These are phyloP conservation scores for Drosophila chauvacae DNA, from an alignment of 1,140 invertebrate species.

Conservation along the genomic window DNA sequence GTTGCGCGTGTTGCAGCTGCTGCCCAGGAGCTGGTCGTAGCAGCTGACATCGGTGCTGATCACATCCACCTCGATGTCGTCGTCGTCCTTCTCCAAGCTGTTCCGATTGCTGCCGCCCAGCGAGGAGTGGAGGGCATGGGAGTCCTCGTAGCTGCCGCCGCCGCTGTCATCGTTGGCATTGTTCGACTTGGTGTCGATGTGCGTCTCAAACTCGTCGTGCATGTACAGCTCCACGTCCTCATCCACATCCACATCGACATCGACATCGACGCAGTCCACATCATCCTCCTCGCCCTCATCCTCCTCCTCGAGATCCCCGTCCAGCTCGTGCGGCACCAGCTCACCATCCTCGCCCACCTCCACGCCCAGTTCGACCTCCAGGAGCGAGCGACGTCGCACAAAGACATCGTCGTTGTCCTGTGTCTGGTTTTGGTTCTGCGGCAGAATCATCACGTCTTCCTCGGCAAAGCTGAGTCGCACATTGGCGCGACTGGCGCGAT, in stretches of 20 bases:
- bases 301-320: conserved; percentile 55
- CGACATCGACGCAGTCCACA: conserved; percentile 68
- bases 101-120: conserved; percentile 78
- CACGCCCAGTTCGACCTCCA: conserved; percentile 75
- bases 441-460: conserved; percentile 79
- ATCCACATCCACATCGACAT: conserved; percentile 69
- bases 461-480: conserved; percentile 76
- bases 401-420: conserved; percentile 69
- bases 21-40: conserved; percentile 80
- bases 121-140: conserved; percentile 77
- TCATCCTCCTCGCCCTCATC: conserved; percentile 44
- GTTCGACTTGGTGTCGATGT: conserved; percentile 78
- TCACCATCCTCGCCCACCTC: conserved; percentile 81
- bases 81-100: conserved; percentile 82
- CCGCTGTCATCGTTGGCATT: conserved; percentile 84
- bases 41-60: conserved; percentile 84
- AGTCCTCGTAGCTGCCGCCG: conserved; percentile 83
- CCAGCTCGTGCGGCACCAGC: conserved; percentile 44
- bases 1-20: conserved; percentile 79
- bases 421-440: conserved; percentile 29
- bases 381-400: conserved; percentile 64
- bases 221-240: conserved; percentile 78
- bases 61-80: conserved; percentile 82
- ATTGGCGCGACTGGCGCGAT: conserved; percentile 59
- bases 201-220: conserved; percentile 86